Percentiles rank a stretch among this genome's conserved stretches.
These are phyloP conservation scores for Stenichneumon culpator DNA, from an alignment of 2,888 invertebrate genomes.

Conservation along the genomic window DNA sequence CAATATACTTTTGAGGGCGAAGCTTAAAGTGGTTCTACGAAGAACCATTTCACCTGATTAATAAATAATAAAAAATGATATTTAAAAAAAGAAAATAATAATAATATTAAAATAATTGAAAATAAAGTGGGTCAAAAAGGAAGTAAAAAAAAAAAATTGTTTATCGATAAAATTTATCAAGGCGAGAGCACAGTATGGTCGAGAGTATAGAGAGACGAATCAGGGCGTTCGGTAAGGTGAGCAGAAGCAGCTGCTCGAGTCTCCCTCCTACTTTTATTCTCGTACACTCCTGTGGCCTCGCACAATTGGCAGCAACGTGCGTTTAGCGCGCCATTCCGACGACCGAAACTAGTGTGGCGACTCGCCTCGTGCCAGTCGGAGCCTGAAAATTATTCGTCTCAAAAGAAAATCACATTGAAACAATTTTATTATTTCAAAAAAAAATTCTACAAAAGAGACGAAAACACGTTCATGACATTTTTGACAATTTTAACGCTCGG, in stretches of 20 bases:
- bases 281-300: neutral
- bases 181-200: neutral
- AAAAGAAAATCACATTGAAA: neutral
- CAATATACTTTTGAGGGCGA: too few species aligned
- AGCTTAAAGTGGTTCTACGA: too few species aligned
- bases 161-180: conserved; percentile 9
- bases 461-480: neutral
- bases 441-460: neutral
- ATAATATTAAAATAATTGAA: neutral
- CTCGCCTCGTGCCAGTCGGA: conserved; percentile 33
- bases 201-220: conserved; percentile 1
- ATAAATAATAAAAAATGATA: neutral
- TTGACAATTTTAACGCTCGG: neutral
- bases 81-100: neutral
- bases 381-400: neutral
- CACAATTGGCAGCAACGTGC: conserved; percentile 12
- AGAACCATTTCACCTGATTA: neutral
- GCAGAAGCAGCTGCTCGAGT: conserved; percentile 3
- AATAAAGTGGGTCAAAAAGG: neutral
- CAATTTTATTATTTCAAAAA: neutral
- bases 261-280: conserved; percentile 7
- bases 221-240: neutral
- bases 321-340: neutral
- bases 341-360: conserved; percentile 4
- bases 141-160: neutral